phyloP scores from a whole-genome alignment of 2,113 vertebrate genomes.

The Elgaria multicarinata region DNA sequence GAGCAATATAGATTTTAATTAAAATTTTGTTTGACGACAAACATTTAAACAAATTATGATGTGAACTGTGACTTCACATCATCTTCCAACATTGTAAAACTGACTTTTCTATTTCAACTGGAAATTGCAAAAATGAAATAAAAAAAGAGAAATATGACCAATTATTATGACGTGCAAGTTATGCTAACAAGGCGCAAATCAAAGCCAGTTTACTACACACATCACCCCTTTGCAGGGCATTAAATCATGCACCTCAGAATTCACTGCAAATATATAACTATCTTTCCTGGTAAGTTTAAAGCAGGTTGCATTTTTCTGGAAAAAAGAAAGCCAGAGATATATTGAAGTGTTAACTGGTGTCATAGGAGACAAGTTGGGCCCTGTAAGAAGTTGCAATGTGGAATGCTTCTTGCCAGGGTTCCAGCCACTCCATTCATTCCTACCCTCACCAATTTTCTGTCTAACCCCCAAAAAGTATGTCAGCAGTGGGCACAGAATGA shows the following conservation, averaged over 20 bases:
- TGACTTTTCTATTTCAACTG: neutral
- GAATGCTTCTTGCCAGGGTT: neutral
- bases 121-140: neutral
- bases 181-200: neutral
- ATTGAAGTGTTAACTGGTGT: neutral
- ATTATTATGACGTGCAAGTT: neutral
- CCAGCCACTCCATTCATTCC: neutral
- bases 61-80: neutral
- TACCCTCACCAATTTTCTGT: neutral
- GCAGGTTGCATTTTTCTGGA: neutral
- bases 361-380: too few species aligned
- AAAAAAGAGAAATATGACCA: neutral
- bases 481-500: neutral
- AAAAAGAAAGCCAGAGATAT: neutral
- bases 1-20: neutral
- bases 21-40: neutral
- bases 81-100: neutral
- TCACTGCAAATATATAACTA: neutral
- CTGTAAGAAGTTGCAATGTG: neutral
- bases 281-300: neutral
- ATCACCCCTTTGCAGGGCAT: neutral
- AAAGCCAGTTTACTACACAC: neutral
- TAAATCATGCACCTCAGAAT: neutral
- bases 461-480: neutral
- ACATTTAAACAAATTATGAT: neutral